phyloP scores from a whole-genome alignment of 2,888 invertebrate species.

The Hydroisotoma schaefferi region DNA sequence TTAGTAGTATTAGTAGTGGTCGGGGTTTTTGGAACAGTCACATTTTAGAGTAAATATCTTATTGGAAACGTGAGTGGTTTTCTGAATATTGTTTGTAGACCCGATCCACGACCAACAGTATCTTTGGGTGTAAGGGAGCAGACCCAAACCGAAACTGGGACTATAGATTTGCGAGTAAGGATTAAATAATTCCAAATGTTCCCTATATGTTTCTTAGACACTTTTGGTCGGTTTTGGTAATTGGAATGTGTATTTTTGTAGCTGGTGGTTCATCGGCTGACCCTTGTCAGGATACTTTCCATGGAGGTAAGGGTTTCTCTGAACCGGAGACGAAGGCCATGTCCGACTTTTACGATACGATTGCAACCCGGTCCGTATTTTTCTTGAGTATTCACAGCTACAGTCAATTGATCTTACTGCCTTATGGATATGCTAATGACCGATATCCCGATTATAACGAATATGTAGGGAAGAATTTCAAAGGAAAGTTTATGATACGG shows the following conservation, averaged over 20 bases:
- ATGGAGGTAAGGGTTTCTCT: conserved; percentile 40
- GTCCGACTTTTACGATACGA: conserved; percentile 38
- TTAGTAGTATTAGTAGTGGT: no score
- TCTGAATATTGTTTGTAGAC: conserved; percentile 26
- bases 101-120: conserved; percentile 26
- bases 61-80: background rate
- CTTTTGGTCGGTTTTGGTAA: background rate
- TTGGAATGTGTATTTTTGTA: conserved; percentile 9
- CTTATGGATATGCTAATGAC: conserved; percentile 59
- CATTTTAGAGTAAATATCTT: no score
- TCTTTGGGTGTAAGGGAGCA: conserved; percentile 37
- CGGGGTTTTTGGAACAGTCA: no score
- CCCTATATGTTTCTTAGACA: background rate
- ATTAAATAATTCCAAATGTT: background rate
- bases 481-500: background rate
- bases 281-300: conserved; percentile 42
- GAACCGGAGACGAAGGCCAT: conserved; percentile 44
- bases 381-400: conserved; percentile 73
- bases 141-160: conserved; percentile 47
- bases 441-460: conserved; percentile 41
- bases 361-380: conserved; percentile 36
- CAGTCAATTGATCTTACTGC: conserved; percentile 66
- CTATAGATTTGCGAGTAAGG: conserved; percentile 31
- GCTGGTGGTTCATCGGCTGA: conserved; percentile 39
- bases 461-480: conserved; percentile 29